These are phyloP conservation scores for Cryptus viduatorius DNA, from an alignment of 2,888 invertebrate genomes.

Conservation along the genomic window DNA sequence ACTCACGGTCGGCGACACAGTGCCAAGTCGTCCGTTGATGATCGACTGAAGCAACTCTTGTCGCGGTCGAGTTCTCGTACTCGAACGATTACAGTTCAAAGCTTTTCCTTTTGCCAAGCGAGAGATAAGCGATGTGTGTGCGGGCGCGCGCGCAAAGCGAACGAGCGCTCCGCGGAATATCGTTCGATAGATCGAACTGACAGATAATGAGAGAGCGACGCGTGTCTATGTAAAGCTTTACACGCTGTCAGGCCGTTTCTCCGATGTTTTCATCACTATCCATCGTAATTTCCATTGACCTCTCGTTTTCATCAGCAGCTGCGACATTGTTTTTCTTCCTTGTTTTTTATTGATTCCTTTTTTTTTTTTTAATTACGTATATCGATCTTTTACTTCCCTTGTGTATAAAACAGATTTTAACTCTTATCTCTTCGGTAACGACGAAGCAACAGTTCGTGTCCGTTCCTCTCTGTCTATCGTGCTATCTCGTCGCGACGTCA, in stretches of 20 bases:
- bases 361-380: neutral
- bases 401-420: neutral
- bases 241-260: neutral
- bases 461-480: constrained; percentile 10
- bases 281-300: neutral
- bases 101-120: constrained; percentile 16
- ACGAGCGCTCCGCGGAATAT: neutral
- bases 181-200: constrained; percentile 10
- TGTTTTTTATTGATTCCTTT: neutral
- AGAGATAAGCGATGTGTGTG: neutral
- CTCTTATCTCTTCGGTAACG: constrained; percentile 2
- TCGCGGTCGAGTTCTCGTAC: neutral
- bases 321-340: constrained; percentile 21
- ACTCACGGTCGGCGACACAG: constrained; percentile 23
- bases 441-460: constrained; percentile 46
- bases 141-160: neutral
- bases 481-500: constrained; percentile 24
- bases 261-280: neutral
- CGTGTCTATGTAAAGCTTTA: neutral
- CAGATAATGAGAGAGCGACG: constrained; percentile 16
- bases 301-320: constrained; percentile 11
- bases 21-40: constrained; percentile 51
- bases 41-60: constrained; percentile 46
- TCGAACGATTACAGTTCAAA: constrained; percentile 12
- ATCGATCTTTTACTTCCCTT: neutral